Evolutionary conservation across 2,888 invertebrate species (phyloP).

Genomic region (Eilema caniola): DNA sequence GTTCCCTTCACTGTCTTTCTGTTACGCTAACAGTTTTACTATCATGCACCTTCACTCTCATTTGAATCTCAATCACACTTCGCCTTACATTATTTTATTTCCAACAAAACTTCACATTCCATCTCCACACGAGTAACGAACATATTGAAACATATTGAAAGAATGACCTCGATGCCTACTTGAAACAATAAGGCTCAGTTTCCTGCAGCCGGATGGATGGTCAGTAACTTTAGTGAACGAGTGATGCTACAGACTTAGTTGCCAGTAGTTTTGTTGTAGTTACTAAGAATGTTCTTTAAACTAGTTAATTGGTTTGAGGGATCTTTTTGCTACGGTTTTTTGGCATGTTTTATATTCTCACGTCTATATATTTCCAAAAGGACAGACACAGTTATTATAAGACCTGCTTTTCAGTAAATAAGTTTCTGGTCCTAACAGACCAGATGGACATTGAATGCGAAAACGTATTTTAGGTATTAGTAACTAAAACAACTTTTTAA

Average conservation of each 20-base stretch:
- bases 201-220: constrained; percentile 14
- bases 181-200: constrained; percentile 14
- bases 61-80: background rate
- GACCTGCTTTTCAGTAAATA: no score
- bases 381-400: no score
- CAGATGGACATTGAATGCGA: no score
- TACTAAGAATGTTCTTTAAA: constrained; percentile 1
- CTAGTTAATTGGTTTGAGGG: background rate
- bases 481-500: no score
- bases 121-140: constrained; percentile 9
- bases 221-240: constrained; percentile 9
- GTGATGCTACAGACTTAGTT: constrained; percentile 3
- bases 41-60: background rate
- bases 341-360: no score
- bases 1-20: background rate
- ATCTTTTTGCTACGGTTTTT: no score
- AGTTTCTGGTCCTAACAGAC: no score
- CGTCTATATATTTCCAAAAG: no score
- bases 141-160: constrained; percentile 15
- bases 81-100: no score
- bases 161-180: constrained; percentile 18
- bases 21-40: background rate
- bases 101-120: background rate
- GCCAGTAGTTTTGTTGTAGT: background rate
- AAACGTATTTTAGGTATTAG: no score